phyloP scores from a whole-genome alignment of 2,888 invertebrate genomes.

The Folsomia manolachei region DNA sequence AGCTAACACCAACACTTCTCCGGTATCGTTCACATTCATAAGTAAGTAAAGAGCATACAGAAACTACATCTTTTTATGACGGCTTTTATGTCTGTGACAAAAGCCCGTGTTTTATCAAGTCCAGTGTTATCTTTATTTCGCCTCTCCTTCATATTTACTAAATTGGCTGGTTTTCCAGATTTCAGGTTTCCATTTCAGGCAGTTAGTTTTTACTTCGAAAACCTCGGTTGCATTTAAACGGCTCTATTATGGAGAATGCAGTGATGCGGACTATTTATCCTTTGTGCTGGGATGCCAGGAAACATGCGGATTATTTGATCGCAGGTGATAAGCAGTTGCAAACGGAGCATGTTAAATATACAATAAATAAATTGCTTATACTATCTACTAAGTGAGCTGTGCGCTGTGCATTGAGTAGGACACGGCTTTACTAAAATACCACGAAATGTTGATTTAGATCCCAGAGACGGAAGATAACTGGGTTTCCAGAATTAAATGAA shows the following conservation, averaged over 20 bases:
- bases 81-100: slow-evolving; percentile 15
- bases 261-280: too few relatives aligned
- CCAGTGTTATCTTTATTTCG: slow-evolving; percentile 13
- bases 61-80: slow-evolving; percentile 1
- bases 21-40: neutral
- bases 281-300: too few relatives aligned
- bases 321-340: too few relatives aligned
- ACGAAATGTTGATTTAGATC: too few relatives aligned
- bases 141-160: neutral
- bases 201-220: neutral
- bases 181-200: neutral
- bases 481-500: too few relatives aligned
- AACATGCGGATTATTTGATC: too few relatives aligned
- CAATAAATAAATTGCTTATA: too few relatives aligned
- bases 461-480: too few relatives aligned
- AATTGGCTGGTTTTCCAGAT: slow-evolving; percentile 12
- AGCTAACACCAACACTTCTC: neutral
- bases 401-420: too few relatives aligned
- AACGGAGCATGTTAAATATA: too few relatives aligned
- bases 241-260: neutral
- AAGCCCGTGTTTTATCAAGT: slow-evolving; percentile 18
- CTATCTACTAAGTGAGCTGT: too few relatives aligned
- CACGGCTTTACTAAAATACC: too few relatives aligned
- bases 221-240: slow-evolving; percentile 1
- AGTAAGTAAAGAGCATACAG: neutral